These are phyloP conservation scores for Balaeniceps rex DNA, from an alignment of 2,113 vertebrate species.

Conservation along the genomic window DNA sequence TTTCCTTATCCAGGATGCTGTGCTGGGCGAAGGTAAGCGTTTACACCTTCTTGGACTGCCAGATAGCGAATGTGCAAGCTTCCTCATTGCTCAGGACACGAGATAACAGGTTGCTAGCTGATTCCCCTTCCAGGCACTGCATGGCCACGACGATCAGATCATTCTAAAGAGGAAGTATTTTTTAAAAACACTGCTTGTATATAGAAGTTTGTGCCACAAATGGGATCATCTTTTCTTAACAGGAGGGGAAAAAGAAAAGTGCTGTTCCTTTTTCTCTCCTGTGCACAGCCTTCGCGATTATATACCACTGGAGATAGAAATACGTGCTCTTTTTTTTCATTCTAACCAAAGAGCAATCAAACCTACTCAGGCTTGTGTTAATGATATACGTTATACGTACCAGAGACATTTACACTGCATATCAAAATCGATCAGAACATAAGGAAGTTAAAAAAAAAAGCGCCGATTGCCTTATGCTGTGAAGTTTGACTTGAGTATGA, in stretches of 20 bases:
- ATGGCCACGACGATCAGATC: not conserved
- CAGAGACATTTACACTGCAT: conserved; percentile 10
- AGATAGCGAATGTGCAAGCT: not conserved
- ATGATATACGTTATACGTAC: not conserved
- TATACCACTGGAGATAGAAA: not conserved
- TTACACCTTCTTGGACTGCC: not conserved
- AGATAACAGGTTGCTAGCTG: not conserved
- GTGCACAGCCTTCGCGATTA: not conserved
- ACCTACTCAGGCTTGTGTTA: conserved; percentile 14
- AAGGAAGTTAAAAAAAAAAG: not conserved
- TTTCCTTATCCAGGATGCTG: not conserved
- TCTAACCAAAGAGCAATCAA: conserved; percentile 26
- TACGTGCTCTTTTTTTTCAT: not conserved
- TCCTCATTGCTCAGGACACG: not conserved
- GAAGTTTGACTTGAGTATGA: not conserved
- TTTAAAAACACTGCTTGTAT: not conserved
- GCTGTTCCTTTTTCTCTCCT: not conserved
- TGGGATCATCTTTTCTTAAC: not conserved
- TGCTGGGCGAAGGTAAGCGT: not conserved
- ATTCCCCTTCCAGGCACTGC: not conserved
- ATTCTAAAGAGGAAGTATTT: not conserved
- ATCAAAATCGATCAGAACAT: not conserved
- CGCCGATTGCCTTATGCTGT: not conserved
- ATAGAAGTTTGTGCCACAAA: not conserved
- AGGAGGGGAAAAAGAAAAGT: not conserved